Conservation (phyloP, 2,888 invertebrate species). For the Leptothorax acervorum region DNA sequence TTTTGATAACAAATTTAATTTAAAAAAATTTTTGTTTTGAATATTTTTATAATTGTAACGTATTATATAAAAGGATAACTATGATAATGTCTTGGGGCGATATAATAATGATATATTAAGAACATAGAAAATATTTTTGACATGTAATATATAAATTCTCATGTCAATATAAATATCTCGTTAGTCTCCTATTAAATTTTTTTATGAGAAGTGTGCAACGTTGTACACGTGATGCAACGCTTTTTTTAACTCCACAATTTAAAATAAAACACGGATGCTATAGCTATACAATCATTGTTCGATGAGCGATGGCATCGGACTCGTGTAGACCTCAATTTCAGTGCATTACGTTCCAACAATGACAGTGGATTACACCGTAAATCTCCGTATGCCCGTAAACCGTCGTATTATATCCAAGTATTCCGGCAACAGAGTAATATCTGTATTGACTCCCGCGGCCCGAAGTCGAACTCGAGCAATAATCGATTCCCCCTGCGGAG, state of each 20-base stretch:
- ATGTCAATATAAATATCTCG: not conserved
- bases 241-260: not conserved
- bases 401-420: slow-evolving; percentile 36
- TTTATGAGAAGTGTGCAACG: not conserved
- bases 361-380: slow-evolving; percentile 41
- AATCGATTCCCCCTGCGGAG: slow-evolving; percentile 67
- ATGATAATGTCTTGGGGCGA: not conserved
- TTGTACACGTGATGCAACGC: not conserved
- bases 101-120: not conserved
- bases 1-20: not conserved
- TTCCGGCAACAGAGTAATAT: slow-evolving; percentile 62
- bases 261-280: not conserved
- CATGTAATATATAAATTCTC: not conserved
- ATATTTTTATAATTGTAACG: not conserved
- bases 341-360: slow-evolving; percentile 37
- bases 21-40: no score
- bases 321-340: slow-evolving; percentile 35
- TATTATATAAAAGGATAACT: not conserved
- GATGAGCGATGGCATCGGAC: not conserved
- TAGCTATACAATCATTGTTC: not conserved
- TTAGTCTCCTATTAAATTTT: not conserved
- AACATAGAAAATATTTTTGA: not conserved
- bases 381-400: slow-evolving; percentile 28
- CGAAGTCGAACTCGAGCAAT: slow-evolving; percentile 63
- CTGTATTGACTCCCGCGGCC: slow-evolving; percentile 54